These are phyloP conservation scores for Astyanax mexicanus DNA, from an alignment of 2,797 vertebrate genomes.

Conservation along the genomic window DNA sequence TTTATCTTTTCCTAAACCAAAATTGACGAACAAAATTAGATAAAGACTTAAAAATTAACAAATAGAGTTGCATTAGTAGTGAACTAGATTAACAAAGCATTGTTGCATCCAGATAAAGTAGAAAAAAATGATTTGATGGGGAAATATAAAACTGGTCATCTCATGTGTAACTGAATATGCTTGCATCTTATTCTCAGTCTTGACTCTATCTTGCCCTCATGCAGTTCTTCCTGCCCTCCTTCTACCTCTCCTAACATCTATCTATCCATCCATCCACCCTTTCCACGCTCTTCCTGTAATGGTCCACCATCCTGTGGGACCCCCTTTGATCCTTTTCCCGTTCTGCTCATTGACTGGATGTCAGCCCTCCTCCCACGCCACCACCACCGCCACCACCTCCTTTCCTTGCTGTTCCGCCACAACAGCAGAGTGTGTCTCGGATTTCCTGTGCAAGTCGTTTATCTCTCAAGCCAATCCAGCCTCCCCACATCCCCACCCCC, in stretches of 20 bases:
- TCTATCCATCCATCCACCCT: slow-evolving; percentile 24
- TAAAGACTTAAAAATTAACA: too few relatives aligned
- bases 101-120: too few relatives aligned
- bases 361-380: slow-evolving; percentile 36
- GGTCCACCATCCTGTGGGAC: slow-evolving; percentile 42
- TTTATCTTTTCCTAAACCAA: too few relatives aligned
- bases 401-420: slow-evolving; percentile 40
- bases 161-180: slow-evolving; percentile 26
- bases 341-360: slow-evolving; percentile 42
- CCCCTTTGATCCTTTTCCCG: slow-evolving; percentile 39
- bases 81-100: too few relatives aligned
- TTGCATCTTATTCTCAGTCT: slow-evolving; percentile 27
- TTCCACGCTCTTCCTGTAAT: slow-evolving; percentile 45
- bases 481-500: not conserved
- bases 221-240: slow-evolving; percentile 3
- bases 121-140: too few relatives aligned
- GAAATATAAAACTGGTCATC: not conserved
- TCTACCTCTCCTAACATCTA: not conserved
- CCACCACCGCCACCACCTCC: slow-evolving; percentile 19
- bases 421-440: slow-evolving; percentile 44
- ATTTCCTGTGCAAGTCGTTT: slow-evolving; percentile 46
- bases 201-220: slow-evolving; percentile 11
- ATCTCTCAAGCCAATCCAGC: slow-evolving; percentile 17
- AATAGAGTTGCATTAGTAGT: too few relatives aligned
- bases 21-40: too few relatives aligned